Percentiles rank a stretch among this genome's conserved stretches.
These are phyloP conservation scores for Dendronephthya gigantea DNA, from an alignment of 64 coral and sea anemone species.

Conservation along the genomic window DNA sequence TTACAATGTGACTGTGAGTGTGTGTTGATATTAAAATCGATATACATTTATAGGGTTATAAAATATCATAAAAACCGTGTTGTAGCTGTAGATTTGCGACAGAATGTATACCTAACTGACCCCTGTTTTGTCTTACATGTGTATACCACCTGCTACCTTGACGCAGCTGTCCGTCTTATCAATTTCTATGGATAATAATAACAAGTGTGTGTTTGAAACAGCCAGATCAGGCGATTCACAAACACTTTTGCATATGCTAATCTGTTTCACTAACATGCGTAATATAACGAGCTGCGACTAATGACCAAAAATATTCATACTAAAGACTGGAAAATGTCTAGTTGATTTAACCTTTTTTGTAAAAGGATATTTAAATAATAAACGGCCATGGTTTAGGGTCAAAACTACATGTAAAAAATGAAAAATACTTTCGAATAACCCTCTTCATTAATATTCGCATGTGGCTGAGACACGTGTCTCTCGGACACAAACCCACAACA, in stretches of 20 bases:
- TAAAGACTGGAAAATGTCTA: not conserved
- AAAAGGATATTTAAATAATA: not conserved
- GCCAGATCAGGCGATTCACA: not conserved
- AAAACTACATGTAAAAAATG: too few relatives aligned
- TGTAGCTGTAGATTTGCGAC: too few relatives aligned
- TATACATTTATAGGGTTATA: not conserved
- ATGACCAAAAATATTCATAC: not conserved
- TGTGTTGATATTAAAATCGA: not conserved
- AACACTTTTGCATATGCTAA: not conserved
- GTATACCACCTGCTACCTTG: not conserved
- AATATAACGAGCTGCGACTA: not conserved
- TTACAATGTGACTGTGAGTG: too few relatives aligned
- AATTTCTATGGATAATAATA: not conserved
- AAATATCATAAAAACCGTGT: too few relatives aligned
- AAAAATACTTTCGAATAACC: too few relatives aligned
- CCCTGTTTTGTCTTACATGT: not conserved
- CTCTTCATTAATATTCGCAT: too few relatives aligned
- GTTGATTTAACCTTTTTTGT: not conserved
- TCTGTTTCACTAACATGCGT: not conserved
- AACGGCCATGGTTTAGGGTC: too few relatives aligned
- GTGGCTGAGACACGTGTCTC: too few relatives aligned
- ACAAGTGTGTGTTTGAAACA: not conserved
- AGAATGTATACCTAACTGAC: not conserved
- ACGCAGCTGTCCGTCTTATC: not conserved
- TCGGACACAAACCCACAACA: too few relatives aligned